phyloP scores from a whole-genome alignment of 2,797 vertebrate species.

The Argya squamiceps region DNA sequence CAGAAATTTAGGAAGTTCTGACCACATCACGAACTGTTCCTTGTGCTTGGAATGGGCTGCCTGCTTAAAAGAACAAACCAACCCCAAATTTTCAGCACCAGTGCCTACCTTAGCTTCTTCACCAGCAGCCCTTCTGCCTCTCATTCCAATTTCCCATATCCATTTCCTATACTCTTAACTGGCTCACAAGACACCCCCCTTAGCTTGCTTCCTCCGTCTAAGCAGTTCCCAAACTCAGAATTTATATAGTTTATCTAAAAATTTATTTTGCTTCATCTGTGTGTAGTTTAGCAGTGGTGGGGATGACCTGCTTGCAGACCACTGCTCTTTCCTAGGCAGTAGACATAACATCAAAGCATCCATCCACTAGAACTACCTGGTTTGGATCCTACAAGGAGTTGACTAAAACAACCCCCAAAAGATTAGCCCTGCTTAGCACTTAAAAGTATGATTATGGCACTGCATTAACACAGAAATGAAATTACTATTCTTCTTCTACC shows the following conservation, averaged over 20 bases:
- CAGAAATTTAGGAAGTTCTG: not conserved
- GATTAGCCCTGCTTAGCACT: not conserved
- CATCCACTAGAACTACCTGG: not conserved
- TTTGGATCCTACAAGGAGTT: not conserved
- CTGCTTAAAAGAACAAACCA: not conserved
- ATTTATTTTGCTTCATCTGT: not conserved
- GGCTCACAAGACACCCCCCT: not conserved
- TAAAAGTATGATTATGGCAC: not conserved
- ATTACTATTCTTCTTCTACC: not conserved
- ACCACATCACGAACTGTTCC: not conserved
- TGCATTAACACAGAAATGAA: not conserved
- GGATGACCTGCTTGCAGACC: not conserved
- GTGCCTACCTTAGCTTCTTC: not conserved
- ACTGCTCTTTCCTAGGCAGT: not conserved
- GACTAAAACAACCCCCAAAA: not conserved
- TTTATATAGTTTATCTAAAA: not conserved
- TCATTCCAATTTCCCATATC: accelerated
- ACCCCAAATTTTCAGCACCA: not conserved
- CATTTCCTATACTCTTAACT: not conserved
- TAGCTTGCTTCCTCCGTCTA: not conserved
- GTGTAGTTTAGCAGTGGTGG: not conserved
- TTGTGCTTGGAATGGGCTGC: not conserved
- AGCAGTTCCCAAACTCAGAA: not conserved
- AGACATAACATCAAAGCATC: not conserved
- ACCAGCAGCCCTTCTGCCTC: not conserved